Base-by-base conservation (phyloP, 2,797 vertebrate species). In the Morus bassanus region DNA sequence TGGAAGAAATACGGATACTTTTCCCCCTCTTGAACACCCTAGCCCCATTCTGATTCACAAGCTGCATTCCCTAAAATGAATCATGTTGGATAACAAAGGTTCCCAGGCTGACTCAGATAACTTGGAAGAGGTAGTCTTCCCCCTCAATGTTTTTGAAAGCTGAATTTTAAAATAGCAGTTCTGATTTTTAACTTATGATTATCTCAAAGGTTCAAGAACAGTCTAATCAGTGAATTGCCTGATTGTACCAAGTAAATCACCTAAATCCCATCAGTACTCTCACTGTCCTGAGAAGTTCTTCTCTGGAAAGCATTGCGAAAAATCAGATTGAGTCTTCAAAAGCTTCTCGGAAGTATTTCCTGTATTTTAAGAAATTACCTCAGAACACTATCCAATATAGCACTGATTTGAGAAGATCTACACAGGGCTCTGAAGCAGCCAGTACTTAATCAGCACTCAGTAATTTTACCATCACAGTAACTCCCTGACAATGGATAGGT, bases 91-190 rank as follows among this genome's bases (percentile, higher is more conserved):
- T 82, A 89, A 93, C 50, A 84, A 91, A 94, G 85, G 75, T 67
- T 89, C 87, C 69, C 72, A 83, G 33, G 1, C 78, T 95, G 92
- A 95, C 79, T 95, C 94, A 78, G 88, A 69, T 61, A 88, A 88
- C 64, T 88, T 93, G 81, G 92, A 85, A 94, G 89, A 74, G 21
- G 45, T 30, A 67, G 51, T 74, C 89, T 86, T 94, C 87, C 80
- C 88, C 88, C 91, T 83, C 83, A 37, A n/a, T 17, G 30, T 46
- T 90, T 95, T 67, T 82, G 53, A 92, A 95, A 84, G 45, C 73
- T 23, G 18, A 91, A 24, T 74, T 92, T 91, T 93, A 91, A 94
- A 95, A 96, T 46, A 91, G 72, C 37, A 80, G 18, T 77, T 96
- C 69, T 96, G 68, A 31, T 77, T 86, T 90, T 76, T 78, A 93